phyloP scores from a whole-genome alignment of 2,797 vertebrate genomes.

The Crocidura indochinensis region DNA sequence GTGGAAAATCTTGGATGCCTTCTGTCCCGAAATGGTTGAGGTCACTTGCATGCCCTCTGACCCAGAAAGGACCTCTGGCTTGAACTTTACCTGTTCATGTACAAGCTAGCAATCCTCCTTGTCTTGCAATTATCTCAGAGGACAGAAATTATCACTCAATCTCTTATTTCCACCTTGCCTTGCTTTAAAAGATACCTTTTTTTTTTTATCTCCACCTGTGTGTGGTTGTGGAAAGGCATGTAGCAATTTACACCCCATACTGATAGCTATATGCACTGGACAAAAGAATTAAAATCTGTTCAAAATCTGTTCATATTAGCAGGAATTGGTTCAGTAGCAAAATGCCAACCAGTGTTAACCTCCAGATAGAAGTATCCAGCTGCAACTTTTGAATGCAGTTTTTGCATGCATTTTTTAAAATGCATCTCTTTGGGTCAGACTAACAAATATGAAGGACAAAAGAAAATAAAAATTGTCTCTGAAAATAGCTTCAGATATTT shows the following conservation, averaged over 20 bases:
- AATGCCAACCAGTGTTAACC: neutral
- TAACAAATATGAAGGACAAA: slow-evolving; percentile 39
- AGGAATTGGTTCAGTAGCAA: slow-evolving; percentile 55
- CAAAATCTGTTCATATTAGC: slow-evolving; percentile 29
- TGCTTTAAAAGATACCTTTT: neutral
- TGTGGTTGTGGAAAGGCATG: neutral
- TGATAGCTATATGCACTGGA: neutral
- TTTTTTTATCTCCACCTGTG: neutral
- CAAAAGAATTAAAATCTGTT: slow-evolving; percentile 30
- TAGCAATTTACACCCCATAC: neutral
- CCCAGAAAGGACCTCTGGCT: neutral
- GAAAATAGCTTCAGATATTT: neutral
- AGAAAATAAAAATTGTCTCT: neutral
- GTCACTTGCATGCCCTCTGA: neutral
- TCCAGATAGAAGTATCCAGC: slow-evolving; percentile 2
- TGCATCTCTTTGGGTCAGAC: neutral
- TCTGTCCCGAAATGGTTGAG: neutral
- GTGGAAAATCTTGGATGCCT: too few relatives aligned
- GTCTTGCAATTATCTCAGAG: slow-evolving; percentile 12
- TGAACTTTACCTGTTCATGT: neutral
- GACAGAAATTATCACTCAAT: neutral
- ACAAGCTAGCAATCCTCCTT: neutral
- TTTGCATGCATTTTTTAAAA: too few relatives aligned
- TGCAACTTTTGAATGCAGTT: slow-evolving; percentile 22
- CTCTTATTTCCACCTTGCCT: neutral